Evolutionary conservation across 2,113 vertebrate genomes (phyloP).

Genomic region (Nipponia nippon): DNA sequence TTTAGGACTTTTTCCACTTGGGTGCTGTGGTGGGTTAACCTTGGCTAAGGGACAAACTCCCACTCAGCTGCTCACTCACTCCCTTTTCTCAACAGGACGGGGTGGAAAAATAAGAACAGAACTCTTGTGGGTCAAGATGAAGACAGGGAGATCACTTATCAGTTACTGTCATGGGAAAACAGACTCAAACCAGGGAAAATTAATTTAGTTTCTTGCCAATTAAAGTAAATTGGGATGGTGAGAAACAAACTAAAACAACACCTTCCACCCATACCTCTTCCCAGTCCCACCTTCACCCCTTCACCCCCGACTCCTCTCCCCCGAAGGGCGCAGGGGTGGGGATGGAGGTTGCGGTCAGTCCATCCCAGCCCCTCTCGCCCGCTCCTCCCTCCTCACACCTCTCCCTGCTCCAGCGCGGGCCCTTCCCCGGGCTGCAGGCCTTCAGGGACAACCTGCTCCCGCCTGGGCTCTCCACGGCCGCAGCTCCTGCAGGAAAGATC

Average conservation of each 20-base stretch:
- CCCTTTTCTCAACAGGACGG: neutral
- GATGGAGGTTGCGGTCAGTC: neutral
- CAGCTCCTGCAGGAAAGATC: too few species aligned
- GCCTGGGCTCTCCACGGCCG: too few species aligned
- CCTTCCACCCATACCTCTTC: rapidly evolving
- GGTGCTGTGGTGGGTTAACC: neutral
- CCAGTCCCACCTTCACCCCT: neutral
- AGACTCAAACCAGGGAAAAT: neutral
- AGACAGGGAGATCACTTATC: neutral
- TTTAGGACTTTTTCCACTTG: neutral
- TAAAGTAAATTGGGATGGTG: neutral
- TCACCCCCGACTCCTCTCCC: neutral
- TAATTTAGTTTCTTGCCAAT: neutral
- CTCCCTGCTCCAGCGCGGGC: too few species aligned
- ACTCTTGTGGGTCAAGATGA: neutral
- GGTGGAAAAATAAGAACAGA: rapidly evolving
- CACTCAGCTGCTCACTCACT: neutral
- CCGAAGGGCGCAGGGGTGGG: rapidly evolving
- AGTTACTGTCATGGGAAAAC: neutral
- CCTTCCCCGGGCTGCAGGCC: too few species aligned
- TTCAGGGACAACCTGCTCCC: too few species aligned
- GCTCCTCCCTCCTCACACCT: too few species aligned
- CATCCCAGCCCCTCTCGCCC: too few species aligned
- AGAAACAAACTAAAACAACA: neutral
- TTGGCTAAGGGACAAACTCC: neutral